Conservation (phyloP, 2,888 invertebrate species). For the Polydrusus tereticollis region DNA sequence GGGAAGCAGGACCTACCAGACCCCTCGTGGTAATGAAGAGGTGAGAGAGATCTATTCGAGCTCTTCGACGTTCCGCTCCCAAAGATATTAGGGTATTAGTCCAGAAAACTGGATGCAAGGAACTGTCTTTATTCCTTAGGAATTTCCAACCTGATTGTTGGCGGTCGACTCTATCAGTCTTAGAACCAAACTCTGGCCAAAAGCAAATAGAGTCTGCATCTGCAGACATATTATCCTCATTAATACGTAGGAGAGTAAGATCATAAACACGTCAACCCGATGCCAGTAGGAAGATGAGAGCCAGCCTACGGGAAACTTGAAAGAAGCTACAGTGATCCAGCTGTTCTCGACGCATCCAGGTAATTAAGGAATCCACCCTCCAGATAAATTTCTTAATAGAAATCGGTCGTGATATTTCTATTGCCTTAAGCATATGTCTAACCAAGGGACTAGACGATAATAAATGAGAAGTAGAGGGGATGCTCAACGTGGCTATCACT, state of each 20-base stretch:
- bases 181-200: slow-evolving; percentile 54
- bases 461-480: slow-evolving; percentile 34
- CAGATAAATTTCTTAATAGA: slow-evolving; percentile 26
- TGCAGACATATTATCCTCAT: neutral
- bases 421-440: slow-evolving; percentile 31
- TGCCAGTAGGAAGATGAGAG: slow-evolving; percentile 42
- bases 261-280: slow-evolving; percentile 44
- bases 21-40: slow-evolving; percentile 32
- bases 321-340: slow-evolving; percentile 21
- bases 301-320: slow-evolving; percentile 39
- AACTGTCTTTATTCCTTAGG: slow-evolving; percentile 1
- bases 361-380: slow-evolving; percentile 22
- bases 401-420: slow-evolving; percentile 11
- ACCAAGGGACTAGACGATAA: slow-evolving; percentile 16
- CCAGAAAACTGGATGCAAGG: slow-evolving; percentile 42
- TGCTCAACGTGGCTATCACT: slow-evolving; percentile 51
- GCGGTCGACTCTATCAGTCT: slow-evolving; percentile 48
- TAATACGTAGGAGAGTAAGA: slow-evolving; percentile 35
- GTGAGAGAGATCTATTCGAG: neutral
- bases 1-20: slow-evolving; percentile 11
- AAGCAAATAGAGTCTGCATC: slow-evolving; percentile 34
- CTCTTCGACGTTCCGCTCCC: neutral
- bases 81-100: neutral
- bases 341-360: slow-evolving; percentile 32
- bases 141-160: slow-evolving; percentile 45